Evolutionary conservation across 2,113 vertebrate species (phyloP).

Genomic region (Cnemophilus loriae): DNA sequence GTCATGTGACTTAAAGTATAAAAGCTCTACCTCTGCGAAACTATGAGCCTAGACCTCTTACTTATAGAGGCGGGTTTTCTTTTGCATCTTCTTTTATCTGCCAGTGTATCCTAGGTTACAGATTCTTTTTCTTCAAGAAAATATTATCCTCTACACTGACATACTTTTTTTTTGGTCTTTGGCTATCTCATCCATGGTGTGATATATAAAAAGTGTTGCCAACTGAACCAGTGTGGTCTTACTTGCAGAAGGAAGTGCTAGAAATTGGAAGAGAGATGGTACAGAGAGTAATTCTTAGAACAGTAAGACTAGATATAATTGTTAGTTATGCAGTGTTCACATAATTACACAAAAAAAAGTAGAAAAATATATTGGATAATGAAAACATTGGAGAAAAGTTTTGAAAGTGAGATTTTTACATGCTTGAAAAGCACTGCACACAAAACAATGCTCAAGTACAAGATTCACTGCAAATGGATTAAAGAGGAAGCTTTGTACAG

Average conservation of each 20-base stretch:
- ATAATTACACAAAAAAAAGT: not conserved
- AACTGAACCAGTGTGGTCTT: not conserved
- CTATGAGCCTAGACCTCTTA: not conserved
- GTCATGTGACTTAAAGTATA: not conserved
- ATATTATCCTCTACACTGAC: not conserved
- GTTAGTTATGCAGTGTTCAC: not conserved
- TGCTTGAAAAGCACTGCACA: not conserved
- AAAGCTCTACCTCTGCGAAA: not conserved
- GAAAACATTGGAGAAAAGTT: not conserved
- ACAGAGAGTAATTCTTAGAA: not conserved
- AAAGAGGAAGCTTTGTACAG: not conserved
- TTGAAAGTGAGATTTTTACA: not conserved
- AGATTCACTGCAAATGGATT: not conserved
- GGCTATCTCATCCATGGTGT: not conserved
- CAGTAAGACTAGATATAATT: not conserved
- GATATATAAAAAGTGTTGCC: not conserved
- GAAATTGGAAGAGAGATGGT: not conserved
- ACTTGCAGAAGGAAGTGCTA: not conserved
- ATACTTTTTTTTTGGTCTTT: not conserved
- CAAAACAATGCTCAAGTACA: not conserved
- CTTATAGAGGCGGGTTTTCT: not conserved
- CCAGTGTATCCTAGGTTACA: not conserved
- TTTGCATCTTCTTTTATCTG: not conserved
- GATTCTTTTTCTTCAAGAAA: not conserved
- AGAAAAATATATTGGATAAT: not conserved